Evolutionary conservation across 2,113 vertebrate species (phyloP), one percentile per base, ranked within the genome.

Genomic region (Agelaius phoeniceus): DNA sequence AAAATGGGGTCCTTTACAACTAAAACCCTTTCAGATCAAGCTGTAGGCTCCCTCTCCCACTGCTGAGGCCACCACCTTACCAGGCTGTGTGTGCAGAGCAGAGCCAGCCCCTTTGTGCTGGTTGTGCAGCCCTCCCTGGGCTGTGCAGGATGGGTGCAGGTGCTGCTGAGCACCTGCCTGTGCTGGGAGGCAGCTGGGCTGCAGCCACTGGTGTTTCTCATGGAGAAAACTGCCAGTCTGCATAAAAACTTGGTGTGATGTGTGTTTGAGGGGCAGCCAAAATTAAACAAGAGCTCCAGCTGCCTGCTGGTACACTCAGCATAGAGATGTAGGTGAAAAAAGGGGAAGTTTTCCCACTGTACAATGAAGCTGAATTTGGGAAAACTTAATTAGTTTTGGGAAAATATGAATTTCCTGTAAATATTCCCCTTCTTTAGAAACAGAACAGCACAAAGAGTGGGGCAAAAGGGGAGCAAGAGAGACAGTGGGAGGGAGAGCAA

Each of bases 401-500:
- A 59, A 22, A 33, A 17, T 21, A 63, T 30, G 11, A 20, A 61
- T 80, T 65, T 88, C 13, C 59, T 37, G 41, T 46, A 54, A 58
- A 58, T 35, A 46, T 37, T 31, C 13, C 7, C 3, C 41, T 61
- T 37, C 23, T 72, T 80, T 46, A 58, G 51, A 83, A 92, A 19
- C 14, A 48, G 37, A 72, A 28, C 16, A 48, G 18, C 21, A 49
- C 49, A 62, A 52, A 49, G 35, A 77, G 41, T 0, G 0, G 15
- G 23, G 28, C 23, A 51, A 30, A 44, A 33, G 10, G 11, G 31
- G 43, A 48, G 35, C 44, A 27, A 39, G 28, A 33, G 55, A 54
- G 19, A 27, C 10, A 28, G 9, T 7, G 7, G 30, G 24, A 62
- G 46, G 17, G 21, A 66, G 14, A 57, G 12, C 20, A 49, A 19